These are phyloP conservation scores for Octodonta nipae DNA, from an alignment of 2,888 invertebrate species.

Conservation along the genomic window DNA sequence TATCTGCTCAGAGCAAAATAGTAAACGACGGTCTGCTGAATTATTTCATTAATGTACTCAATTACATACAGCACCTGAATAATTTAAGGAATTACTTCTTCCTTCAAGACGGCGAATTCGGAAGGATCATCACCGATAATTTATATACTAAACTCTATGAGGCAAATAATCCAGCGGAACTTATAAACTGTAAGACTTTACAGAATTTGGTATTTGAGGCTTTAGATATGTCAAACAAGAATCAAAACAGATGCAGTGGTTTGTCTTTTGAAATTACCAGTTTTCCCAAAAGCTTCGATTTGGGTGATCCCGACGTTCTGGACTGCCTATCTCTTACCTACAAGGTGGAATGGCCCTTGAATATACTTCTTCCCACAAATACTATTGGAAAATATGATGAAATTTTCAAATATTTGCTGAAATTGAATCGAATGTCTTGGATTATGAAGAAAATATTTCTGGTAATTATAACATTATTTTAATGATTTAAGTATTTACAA, in stretches of 20 bases:
- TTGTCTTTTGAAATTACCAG: conserved; percentile 50
- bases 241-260: conserved; percentile 40
- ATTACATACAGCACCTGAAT: conserved; percentile 56
- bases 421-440: conserved; percentile 64
- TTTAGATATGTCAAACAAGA: conserved; percentile 51
- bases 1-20: conserved; percentile 53
- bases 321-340: conserved; percentile 57
- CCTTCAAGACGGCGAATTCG: conserved; percentile 67
- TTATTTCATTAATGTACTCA: conserved; percentile 50
- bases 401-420: conserved; percentile 63
- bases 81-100: conserved; percentile 68
- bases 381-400: conserved; percentile 56
- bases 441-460: conserved; percentile 57
- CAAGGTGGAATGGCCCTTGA: conserved; percentile 57
- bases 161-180: conserved; percentile 49
- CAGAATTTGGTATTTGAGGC: conserved; percentile 54
- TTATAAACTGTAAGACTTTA: conserved; percentile 55
- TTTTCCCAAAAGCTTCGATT: conserved; percentile 48
- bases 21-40: conserved; percentile 58
- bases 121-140: conserved; percentile 54
- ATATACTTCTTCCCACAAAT: conserved; percentile 59
- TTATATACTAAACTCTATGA: conserved; percentile 53
- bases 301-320: conserved; percentile 52
- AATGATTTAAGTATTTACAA: too few species aligned
- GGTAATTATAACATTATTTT: conserved; percentile 30